Base-by-base conservation (phyloP, 2,797 vertebrate species). In the Pogoniulus pusillus region DNA sequence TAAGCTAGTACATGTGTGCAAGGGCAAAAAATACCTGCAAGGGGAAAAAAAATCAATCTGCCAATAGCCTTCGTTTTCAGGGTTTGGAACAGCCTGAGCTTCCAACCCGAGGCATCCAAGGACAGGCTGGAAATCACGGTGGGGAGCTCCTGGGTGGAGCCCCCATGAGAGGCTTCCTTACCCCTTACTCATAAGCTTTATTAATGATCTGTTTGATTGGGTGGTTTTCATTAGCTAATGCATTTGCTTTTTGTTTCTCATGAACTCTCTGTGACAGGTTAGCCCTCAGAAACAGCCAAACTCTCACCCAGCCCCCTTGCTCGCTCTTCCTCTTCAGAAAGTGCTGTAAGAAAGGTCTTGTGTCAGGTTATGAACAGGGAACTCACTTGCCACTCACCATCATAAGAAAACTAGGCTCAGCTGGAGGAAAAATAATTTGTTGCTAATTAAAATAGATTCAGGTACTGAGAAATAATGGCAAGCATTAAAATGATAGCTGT, bases 21-120 rank as follows among this genome's bases (percentile, higher is more conserved):
- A 60, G 30, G 34, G 54, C 3, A 43, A 60, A 43, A 60, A 84
- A 47, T 55, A 69, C 9, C 47, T 59, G n/a, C 26, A 49, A 74
- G 9, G 41, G 53, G 12, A 23, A 47, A 23, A 14, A 49, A 72
- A 73, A 77, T 58, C 49, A 39, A 12, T 26, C 30, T 79, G 30
- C 51, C 58, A 37, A 10, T 20, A 74, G 17, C 47, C 10, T 63
- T 68, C 14, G 4, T 32, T 39, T 66, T 29, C 63, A 72, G 51
- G 8, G 75, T 93, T 72, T 83, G 57, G 58, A 74, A 53, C 29
- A 66, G 26, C 8, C 39, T 34, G 60, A 57, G 20, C 0, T 13
- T 51, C 26, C 0, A 0, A 10, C 4, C 35, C 53, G 20, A 0
- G 0, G 68, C 32, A 39, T n/a, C 16, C 35, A 43, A 82, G 19